Evolutionary conservation across 2,888 invertebrate species (phyloP).

Genomic region (Julus scandinavius): DNA sequence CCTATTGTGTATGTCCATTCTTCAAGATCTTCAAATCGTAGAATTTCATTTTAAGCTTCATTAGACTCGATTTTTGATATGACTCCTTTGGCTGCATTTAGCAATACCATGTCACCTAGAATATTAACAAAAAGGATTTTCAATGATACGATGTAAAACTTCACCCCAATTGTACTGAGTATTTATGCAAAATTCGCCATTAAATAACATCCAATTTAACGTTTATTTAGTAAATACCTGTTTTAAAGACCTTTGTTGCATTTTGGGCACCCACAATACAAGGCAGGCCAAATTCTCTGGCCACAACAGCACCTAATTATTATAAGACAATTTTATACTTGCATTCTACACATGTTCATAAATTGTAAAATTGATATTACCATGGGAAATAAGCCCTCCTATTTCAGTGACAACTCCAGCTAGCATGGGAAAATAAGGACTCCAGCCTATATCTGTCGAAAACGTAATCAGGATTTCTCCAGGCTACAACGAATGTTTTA

Average conservation of each 20-base stretch:
- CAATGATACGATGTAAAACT: neutral
- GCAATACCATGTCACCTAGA: slow-evolving; percentile 35
- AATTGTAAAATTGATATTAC: slow-evolving; percentile 65
- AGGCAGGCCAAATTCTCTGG: slow-evolving; percentile 84
- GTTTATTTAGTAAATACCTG: neutral
- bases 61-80: neutral
- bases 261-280: slow-evolving; percentile 80
- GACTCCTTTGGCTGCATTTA: slow-evolving; percentile 45
- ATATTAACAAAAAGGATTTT: neutral
- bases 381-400: slow-evolving; percentile 85
- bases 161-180: too few relatives aligned
- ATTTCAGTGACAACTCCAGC: slow-evolving; percentile 83
- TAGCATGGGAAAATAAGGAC: slow-evolving; percentile 83
- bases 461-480: slow-evolving; percentile 82
- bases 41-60: too few relatives aligned
- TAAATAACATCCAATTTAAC: too few relatives aligned
- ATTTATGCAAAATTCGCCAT: too few relatives aligned
- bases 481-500: slow-evolving; percentile 62
- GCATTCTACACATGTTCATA: slow-evolving; percentile 59
- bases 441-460: slow-evolving; percentile 85
- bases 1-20: neutral
- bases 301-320: slow-evolving; percentile 80
- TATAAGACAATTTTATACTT: neutral
- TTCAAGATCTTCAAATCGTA: neutral
- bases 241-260: slow-evolving; percentile 69